Percentiles rank a stretch among this genome's conserved stretches.
phyloP scores from a whole-genome alignment of 1,140 invertebrate genomes.

The Megalonaias nervosa region DNA sequence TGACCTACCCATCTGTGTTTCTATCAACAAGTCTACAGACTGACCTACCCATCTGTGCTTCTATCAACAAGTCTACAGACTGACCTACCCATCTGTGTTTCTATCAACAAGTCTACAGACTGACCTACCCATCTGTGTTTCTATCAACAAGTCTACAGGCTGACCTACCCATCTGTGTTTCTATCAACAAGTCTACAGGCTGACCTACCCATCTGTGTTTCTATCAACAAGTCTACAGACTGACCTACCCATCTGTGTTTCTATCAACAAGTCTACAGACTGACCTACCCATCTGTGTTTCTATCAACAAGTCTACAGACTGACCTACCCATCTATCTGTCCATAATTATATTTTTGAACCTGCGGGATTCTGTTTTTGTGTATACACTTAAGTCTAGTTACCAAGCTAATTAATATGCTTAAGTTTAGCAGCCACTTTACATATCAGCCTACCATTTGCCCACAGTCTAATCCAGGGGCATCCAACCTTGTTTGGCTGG shows the following conservation, averaged over 20 bases:
- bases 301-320: background rate
- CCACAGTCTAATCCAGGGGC: too few relatives aligned
- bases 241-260: background rate
- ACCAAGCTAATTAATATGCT: background rate
- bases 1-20: too few relatives aligned
- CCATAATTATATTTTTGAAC: background rate
- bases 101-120: too few relatives aligned
- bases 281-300: background rate
- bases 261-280: background rate
- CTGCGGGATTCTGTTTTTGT: background rate
- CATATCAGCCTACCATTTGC: too few relatives aligned
- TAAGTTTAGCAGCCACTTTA: background rate
- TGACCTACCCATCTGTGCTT: too few relatives aligned
- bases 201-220: background rate
- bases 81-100: too few relatives aligned
- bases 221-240: background rate
- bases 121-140: background rate
- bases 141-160: background rate
- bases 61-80: too few relatives aligned
- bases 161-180: background rate
- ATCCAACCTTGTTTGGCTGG: too few relatives aligned
- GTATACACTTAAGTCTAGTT: background rate
- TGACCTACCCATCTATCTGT: background rate
- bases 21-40: too few relatives aligned
- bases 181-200: background rate